Evolutionary conservation across 2,888 invertebrate genomes (phyloP).

Genomic region (Argyresthia albistria): DNA sequence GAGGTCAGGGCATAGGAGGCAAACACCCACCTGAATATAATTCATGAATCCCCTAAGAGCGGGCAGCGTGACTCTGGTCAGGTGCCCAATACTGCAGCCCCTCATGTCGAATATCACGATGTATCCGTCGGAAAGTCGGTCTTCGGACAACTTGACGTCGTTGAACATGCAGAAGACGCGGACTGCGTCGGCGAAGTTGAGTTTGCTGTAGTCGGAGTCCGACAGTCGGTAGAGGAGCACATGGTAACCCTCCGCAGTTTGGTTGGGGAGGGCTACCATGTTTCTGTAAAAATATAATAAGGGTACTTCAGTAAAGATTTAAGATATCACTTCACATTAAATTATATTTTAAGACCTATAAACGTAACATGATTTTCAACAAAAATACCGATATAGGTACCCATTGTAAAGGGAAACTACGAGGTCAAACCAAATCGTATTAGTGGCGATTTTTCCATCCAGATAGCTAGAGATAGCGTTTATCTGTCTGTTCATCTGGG

Average conservation of each 20-base stretch:
- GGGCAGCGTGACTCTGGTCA: conserved; percentile 75
- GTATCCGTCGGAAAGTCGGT: conserved; percentile 55
- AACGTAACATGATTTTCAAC: no score
- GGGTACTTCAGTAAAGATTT: no score
- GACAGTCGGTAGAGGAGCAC: conserved; percentile 73
- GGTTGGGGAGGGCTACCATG: conserved; percentile 74
- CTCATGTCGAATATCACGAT: conserved; percentile 79
- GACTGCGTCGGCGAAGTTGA: conserved; percentile 75
- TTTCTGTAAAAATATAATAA: conserved; percentile 43
- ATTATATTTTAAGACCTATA: no score
- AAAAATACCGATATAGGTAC: no score
- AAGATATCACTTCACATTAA: no score
- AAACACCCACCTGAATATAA: conserved; percentile 72
- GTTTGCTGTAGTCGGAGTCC: conserved; percentile 75
- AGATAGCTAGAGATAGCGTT: no score
- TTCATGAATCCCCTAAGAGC: conserved; percentile 76
- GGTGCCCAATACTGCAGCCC: conserved; percentile 75
- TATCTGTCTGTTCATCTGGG: no score
- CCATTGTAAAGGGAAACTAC: no score
- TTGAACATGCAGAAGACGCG: conserved; percentile 79
- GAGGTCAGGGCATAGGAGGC: no score
- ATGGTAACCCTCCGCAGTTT: conserved; percentile 75
- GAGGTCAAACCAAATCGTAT: no score
- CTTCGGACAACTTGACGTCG: conserved; percentile 72
- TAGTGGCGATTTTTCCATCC: no score